Conservation (phyloP, 2,888 invertebrate species). For the Chrysolina oricalcia region DNA sequence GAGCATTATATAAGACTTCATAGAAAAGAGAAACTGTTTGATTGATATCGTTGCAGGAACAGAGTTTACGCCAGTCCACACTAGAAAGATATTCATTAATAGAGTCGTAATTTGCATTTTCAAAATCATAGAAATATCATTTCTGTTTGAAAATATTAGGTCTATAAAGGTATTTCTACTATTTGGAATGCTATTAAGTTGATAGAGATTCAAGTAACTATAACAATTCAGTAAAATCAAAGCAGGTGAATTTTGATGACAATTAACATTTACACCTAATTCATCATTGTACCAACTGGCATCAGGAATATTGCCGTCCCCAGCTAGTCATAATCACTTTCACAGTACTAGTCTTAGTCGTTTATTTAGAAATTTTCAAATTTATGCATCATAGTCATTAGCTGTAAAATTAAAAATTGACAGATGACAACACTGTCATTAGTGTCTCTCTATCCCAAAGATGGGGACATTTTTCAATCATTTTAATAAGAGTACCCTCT, state of each 20-base stretch:
- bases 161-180: constrained; percentile 27
- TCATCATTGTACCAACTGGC: constrained; percentile 27
- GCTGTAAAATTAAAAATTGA: too few relatives aligned
- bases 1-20: too few relatives aligned
- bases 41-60: constrained; percentile 18
- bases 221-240: constrained; percentile 23
- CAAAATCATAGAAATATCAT: constrained; percentile 21
- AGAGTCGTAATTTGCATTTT: constrained; percentile 18
- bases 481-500: too few relatives aligned
- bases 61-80: constrained; percentile 6
- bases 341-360: too few relatives aligned
- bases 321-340: too few relatives aligned
- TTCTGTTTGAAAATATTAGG: constrained; percentile 10
- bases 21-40: too few relatives aligned
- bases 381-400: too few relatives aligned
- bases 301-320: constrained; percentile 22
- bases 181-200: constrained; percentile 19
- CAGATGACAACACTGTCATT: too few relatives aligned
- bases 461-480: too few relatives aligned
- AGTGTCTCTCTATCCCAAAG: too few relatives aligned
- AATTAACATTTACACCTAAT: constrained; percentile 8
- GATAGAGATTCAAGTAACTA: constrained; percentile 17
- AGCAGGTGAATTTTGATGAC: constrained; percentile 19
- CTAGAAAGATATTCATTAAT: not conserved
- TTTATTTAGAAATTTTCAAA: too few relatives aligned